These are phyloP conservation scores for Calyptomena viridis DNA, from an alignment of 2,113 vertebrate species.

Conservation along the genomic window DNA sequence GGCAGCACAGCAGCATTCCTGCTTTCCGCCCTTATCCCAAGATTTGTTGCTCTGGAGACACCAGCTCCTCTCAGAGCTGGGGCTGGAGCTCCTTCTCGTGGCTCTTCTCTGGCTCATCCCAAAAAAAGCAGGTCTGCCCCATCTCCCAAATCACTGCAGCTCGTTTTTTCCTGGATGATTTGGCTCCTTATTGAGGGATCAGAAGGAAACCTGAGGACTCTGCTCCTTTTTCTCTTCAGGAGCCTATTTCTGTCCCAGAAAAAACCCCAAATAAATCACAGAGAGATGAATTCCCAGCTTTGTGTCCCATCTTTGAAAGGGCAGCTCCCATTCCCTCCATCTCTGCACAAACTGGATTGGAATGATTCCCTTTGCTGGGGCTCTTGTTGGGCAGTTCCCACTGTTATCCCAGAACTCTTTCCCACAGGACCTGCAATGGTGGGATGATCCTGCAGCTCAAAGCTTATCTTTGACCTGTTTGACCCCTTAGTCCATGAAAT, in stretches of 20 bases:
- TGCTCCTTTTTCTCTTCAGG: not conserved
- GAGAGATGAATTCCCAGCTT: not conserved
- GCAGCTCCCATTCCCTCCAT: not conserved
- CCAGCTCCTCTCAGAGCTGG: not conserved
- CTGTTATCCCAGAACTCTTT: not conserved
- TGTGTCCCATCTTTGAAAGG: not conserved
- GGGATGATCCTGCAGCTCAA: not conserved
- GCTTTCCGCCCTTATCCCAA: not conserved
- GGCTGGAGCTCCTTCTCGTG: not conserved
- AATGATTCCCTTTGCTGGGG: not conserved
- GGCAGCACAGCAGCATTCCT: constrained; percentile 12
- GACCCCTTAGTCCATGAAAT: not conserved
- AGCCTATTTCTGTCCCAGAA: not conserved
- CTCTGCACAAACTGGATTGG: not conserved
- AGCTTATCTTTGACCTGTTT: not conserved
- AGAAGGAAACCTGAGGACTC: not conserved
- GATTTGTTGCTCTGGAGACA: constrained; percentile 44
- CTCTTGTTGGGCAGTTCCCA: not conserved
- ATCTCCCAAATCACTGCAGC: not conserved
- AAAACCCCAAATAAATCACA: not conserved
- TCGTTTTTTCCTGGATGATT: not conserved
- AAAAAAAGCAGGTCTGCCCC: not conserved
- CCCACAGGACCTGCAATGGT: rapidly evolving
- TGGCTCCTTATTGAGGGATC: not conserved
- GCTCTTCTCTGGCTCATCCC: not conserved